A percentile compares a stretch with the other conserved stretches of the same genome.
phyloP scores from a whole-genome alignment of 2,797 vertebrate genomes.

The Notamacropus eugenii region DNA sequence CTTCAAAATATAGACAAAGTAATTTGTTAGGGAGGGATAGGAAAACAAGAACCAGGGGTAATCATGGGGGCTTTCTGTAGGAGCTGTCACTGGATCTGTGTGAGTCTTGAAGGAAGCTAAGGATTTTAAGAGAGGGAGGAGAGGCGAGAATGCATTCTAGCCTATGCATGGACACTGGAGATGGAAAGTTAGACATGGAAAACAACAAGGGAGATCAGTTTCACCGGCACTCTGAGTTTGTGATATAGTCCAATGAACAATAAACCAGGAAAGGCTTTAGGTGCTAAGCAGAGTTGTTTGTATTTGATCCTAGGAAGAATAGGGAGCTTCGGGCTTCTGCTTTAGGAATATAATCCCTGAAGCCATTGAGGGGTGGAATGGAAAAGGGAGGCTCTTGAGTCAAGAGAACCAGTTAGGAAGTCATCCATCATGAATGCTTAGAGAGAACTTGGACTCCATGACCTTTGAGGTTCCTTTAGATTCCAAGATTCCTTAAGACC shows the following conservation, averaged over 20 bases:
- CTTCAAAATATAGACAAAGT: neutral
- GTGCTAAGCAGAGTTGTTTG: neutral
- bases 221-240: neutral
- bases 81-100: neutral
- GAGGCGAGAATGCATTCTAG: neutral
- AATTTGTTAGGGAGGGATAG: neutral
- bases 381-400: neutral
- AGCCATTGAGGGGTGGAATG: neutral
- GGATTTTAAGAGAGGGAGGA: neutral
- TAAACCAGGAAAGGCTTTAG: neutral
- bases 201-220: neutral
- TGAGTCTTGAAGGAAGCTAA: neutral
- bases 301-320: neutral
- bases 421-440: neutral
- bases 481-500: neutral
- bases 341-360: neutral
- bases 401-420: neutral
- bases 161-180: neutral
- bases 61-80: neutral
- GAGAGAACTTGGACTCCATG: neutral
- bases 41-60: neutral
- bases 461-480: neutral
- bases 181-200: neutral
- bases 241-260: neutral
- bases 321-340: neutral